Evolutionary conservation across 2,797 vertebrate species (phyloP), one percentile per base, ranked within the genome.

Genomic region (Mus minutoides): DNA sequence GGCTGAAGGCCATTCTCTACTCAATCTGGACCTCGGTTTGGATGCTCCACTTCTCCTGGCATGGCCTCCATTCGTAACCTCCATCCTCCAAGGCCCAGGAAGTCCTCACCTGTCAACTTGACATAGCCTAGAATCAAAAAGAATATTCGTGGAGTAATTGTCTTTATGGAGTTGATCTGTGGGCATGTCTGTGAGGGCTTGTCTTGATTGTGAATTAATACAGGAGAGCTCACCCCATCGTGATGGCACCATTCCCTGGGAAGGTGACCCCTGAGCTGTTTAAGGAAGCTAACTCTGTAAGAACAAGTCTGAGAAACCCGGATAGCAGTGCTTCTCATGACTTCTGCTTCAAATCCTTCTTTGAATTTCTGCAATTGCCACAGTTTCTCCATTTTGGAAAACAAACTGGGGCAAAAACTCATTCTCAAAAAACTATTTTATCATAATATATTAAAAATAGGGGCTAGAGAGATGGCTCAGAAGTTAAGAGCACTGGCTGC

Each of bases 391-490:
- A 8, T 67, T 37, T 73, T 13, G 79, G 77, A 58, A 80, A 80
- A 94, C 46, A n/a, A 43, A 78, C 6, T 10, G 2, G 19, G 19
- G 31, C 40, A 67, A 67, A 88, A 31, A 29, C n/a, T 52, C 1
- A 76, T 58, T 76, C 77, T 83, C 82, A 73, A 78, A 73, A 78
- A 89, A 75, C 52, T 7, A 19, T 94, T 93, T 89, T 79, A 67
- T 79, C 40, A 54, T 0, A 78, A 89, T 82, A 52, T 37, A 52
- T 54, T 52, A 60, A 69, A 64, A 92, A 69, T 17, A 34, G 69
- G n/a, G 34, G n/a, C 17, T 37, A 10, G 69, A 71, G 69, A 71
- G 69, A 37, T 71, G n/a, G 8, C 69, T 71, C 17, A 10, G 1
- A 1, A 0, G 34, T 71, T 37, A 37, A 71, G n/a, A 71, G 17